phyloP scores from a whole-genome alignment of 2,797 vertebrate species.

The Falco concolor region DNA sequence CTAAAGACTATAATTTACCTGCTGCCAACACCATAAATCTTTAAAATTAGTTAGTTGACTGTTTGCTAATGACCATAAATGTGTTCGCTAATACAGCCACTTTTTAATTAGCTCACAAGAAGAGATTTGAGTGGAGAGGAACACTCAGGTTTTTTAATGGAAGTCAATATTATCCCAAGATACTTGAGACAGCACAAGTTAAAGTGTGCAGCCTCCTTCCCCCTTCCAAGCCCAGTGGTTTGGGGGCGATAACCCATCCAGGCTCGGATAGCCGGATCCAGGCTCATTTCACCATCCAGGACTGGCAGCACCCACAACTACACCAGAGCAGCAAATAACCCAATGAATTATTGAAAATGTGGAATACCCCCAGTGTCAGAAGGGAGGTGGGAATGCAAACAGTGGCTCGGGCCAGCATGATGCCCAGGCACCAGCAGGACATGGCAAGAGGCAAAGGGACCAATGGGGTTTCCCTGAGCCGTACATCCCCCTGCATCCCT shows the following conservation, averaged over 20 bases:
- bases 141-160: background rate
- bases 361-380: background rate
- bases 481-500: background rate
- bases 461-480: rapidly evolving
- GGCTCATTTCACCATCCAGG: background rate
- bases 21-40: slow-evolving; percentile 49
- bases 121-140: background rate
- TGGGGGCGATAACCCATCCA: background rate
- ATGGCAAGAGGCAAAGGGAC: rapidly evolving
- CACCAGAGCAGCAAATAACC: background rate
- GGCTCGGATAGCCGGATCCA: background rate
- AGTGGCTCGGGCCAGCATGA: rapidly evolving
- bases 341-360: background rate
- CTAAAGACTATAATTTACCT: slow-evolving; percentile 38
- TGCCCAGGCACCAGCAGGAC: background rate
- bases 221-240: background rate
- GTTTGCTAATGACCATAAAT: slow-evolving; percentile 58
- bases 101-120: slow-evolving; percentile 47
- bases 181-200: background rate
- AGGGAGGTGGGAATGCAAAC: background rate
- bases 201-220: background rate
- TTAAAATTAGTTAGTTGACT: slow-evolving; percentile 52
- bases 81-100: slow-evolving; percentile 28
- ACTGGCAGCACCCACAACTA: background rate
- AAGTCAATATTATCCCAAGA: background rate